Conservation (phyloP, 2,888 invertebrate genomes). For the Spilarctia lutea region DNA sequence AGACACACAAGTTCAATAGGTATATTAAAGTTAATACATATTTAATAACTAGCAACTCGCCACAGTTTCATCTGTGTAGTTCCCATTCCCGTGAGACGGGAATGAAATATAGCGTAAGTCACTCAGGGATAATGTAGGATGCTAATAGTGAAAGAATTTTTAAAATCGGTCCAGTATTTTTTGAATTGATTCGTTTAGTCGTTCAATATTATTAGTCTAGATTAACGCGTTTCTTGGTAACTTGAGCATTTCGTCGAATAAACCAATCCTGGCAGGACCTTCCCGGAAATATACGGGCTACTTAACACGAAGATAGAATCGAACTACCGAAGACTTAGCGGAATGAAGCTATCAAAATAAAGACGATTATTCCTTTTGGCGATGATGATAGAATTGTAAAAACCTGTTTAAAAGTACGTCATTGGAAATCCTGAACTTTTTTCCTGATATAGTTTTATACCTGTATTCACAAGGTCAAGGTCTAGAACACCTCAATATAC, state of each 20-base stretch:
- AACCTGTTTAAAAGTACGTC: conserved; percentile 3
- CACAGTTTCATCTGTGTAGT: too few relatives aligned
- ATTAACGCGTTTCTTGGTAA: conserved; percentile 52
- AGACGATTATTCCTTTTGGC: background rate
- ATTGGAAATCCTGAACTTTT: conserved; percentile 2
- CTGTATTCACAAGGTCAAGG: conserved; percentile 1
- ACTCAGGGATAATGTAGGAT: too few relatives aligned
- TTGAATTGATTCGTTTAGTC: too few relatives aligned
- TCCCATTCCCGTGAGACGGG: too few relatives aligned
- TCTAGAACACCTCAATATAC: background rate
- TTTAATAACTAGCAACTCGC: too few relatives aligned
- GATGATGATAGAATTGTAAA: conserved; percentile 10
- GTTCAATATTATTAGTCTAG: background rate
- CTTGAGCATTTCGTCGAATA: conserved; percentile 64
- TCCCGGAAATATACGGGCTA: conserved; percentile 63
- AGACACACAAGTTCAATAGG: background rate
- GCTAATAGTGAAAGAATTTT: too few relatives aligned
- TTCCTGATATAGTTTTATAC: conserved; percentile 2
- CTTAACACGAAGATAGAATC: conserved; percentile 19
- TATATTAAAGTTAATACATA: conserved; percentile 26
- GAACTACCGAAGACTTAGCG: conserved; percentile 9
- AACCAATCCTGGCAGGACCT: conserved; percentile 54
- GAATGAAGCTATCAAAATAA: conserved; percentile 15
- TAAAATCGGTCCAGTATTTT: too few relatives aligned
- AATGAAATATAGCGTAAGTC: too few relatives aligned